Conservation (phyloP, 2,888 invertebrate genomes). For the Dryomyza anilis region DNA sequence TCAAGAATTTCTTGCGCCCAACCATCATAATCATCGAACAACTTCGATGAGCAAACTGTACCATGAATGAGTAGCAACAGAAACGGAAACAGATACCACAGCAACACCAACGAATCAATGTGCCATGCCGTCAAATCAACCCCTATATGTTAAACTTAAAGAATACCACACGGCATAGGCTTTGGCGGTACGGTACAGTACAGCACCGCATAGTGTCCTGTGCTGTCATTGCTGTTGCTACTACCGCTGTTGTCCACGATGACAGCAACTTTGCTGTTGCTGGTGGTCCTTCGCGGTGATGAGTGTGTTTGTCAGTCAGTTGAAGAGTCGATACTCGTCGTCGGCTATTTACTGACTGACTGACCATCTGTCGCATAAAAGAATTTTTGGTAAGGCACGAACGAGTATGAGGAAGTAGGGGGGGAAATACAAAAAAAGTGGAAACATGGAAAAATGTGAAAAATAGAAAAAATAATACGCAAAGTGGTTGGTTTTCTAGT, state of each 20-base stretch:
- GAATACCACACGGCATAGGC: not conserved
- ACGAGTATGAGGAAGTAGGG: not conserved
- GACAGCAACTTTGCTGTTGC: slow-evolving; percentile 27
- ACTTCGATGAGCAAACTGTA: slow-evolving; percentile 20
- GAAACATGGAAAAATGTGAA: not conserved
- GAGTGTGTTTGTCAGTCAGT: not conserved
- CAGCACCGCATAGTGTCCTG: not conserved
- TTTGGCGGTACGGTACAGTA: too few species aligned
- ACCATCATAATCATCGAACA: slow-evolving; percentile 21
- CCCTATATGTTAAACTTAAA: slow-evolving; percentile 3
- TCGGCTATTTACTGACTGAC: too few species aligned
- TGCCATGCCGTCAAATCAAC: too few species aligned
- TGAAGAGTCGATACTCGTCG: not conserved
- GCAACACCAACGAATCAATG: not conserved
- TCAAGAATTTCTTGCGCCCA: too few species aligned
- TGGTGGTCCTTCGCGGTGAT: slow-evolving; percentile 4
- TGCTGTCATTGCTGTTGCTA: not conserved
- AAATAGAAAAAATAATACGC: not conserved
- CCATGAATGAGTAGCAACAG: not conserved
- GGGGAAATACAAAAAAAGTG: not conserved
- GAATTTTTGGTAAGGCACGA: not conserved
- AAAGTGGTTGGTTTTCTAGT: slow-evolving; percentile 2
- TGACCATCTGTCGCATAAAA: not conserved
- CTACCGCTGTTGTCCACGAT: slow-evolving; percentile 12
- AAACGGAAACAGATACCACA: not conserved